These are phyloP conservation scores for Gallinago jamesoni DNA, from an alignment of 2,113 vertebrate species.

Conservation along the genomic window DNA sequence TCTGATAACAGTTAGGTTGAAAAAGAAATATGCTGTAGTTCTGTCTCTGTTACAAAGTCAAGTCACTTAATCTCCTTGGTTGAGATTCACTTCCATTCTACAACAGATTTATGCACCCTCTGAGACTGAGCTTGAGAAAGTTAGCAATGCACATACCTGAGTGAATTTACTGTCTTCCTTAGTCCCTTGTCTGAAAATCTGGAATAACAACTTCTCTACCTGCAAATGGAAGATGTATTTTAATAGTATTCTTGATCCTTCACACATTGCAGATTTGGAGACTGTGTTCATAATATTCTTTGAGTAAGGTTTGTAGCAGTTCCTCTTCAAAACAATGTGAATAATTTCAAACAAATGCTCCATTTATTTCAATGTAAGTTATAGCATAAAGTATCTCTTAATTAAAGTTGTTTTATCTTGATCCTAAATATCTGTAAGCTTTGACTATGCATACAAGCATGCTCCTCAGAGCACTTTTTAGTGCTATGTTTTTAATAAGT, in stretches of 20 bases:
- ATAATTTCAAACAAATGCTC: not conserved
- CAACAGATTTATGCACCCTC: not conserved
- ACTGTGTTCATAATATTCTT: not conserved
- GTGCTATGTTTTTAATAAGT: not conserved
- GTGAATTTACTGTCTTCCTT: not conserved
- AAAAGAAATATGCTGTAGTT: not conserved
- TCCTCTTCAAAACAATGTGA: not conserved
- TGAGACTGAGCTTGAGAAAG: not conserved
- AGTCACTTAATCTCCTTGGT: not conserved
- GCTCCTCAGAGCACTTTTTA: not conserved
- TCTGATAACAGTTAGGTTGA: not conserved
- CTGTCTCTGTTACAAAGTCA: not conserved
- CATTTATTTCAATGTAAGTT: not conserved
- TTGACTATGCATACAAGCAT: not conserved
- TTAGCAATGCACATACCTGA: not conserved
- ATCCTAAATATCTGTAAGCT: not conserved
- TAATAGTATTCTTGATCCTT: not conserved
- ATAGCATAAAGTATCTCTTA: not conserved
- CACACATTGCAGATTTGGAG: not conserved
- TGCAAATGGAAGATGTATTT: not conserved
- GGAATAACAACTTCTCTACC: not conserved
- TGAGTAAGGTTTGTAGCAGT: not conserved
- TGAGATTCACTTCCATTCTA: not conserved
- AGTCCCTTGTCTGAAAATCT: not conserved
- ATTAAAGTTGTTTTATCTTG: not conserved